A percentile compares a stretch with the other conserved stretches of the same genome.
phyloP scores from a whole-genome alignment of 2,113 vertebrate genomes.

The Esox niger region DNA sequence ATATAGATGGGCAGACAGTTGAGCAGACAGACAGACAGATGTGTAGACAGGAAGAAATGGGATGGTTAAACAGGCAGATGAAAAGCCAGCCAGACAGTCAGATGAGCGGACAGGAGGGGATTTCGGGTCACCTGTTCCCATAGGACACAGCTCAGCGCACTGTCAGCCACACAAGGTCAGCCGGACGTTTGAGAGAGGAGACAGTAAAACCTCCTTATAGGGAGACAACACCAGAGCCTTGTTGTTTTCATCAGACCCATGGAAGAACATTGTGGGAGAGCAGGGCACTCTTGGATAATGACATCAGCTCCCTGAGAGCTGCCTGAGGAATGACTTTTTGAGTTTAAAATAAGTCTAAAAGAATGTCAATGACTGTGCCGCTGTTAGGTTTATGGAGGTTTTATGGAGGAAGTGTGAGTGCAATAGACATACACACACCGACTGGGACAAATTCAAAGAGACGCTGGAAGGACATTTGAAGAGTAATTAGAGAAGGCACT shows the following conservation, averaged over 20 bases:
- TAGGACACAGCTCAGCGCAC: background rate
- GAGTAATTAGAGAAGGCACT: background rate
- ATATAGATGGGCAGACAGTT: slow-evolving; percentile 7
- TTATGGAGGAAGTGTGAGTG: too few species aligned
- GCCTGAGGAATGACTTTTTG: too few species aligned
- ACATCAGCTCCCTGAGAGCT: too few species aligned
- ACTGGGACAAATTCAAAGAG: background rate
- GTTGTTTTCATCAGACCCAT: too few species aligned
- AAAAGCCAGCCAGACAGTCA: background rate
- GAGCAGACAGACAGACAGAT: slow-evolving; percentile 13
- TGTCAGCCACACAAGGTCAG: background rate
- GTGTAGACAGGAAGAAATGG: background rate
- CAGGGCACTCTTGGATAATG: too few species aligned
- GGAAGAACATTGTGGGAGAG: too few species aligned
- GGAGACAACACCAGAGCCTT: background rate
- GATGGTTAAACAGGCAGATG: background rate
- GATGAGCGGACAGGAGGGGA: background rate
- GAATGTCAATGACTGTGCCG: too few species aligned
- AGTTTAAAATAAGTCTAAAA: too few species aligned
- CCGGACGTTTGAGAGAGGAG: background rate
- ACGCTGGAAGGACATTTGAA: background rate
- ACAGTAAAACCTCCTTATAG: background rate
- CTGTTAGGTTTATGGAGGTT: too few species aligned
- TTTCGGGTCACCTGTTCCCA: background rate
- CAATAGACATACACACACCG: slow-evolving; percentile 2